These are phyloP conservation scores for Centrocercus urophasianus DNA, from an alignment of 2,113 vertebrate species.

Conservation along the genomic window DNA sequence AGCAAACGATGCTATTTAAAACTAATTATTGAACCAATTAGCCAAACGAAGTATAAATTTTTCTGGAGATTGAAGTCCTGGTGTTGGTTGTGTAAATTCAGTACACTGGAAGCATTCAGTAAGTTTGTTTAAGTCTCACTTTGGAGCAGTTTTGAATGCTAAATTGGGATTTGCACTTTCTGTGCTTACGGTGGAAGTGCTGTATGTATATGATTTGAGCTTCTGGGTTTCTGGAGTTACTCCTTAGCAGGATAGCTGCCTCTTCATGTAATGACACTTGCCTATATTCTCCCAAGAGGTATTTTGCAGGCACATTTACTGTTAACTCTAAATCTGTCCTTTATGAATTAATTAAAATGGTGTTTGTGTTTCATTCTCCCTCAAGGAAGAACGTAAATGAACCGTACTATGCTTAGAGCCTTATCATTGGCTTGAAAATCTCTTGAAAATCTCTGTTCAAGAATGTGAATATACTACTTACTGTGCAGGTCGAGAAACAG, in stretches of 20 bases:
- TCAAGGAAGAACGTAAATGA: constrained; percentile 20
- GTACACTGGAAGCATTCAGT: constrained; percentile 49
- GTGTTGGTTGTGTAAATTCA: neutral
- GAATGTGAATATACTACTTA: neutral
- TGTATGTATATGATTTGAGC: constrained; percentile 16
- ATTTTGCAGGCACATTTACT: constrained; percentile 29
- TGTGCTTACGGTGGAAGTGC: neutral
- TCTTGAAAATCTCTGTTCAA: neutral
- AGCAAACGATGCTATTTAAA: neutral
- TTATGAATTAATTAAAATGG: constrained; percentile 59
- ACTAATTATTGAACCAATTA: neutral
- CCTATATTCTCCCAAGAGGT: constrained; percentile 39
- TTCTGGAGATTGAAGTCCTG: neutral
- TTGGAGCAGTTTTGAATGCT: constrained; percentile 56
- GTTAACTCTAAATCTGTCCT: constrained; percentile 52
- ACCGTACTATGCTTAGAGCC: neutral
- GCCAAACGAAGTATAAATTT: neutral
- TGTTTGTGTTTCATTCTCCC: constrained; percentile 7
- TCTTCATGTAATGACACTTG: constrained; percentile 38
- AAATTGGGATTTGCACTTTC: constrained; percentile 42
- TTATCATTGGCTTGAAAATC: neutral
- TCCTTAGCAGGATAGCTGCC: constrained; percentile 22
- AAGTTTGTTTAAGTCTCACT: constrained; percentile 36
- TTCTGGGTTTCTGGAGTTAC: constrained; percentile 14
- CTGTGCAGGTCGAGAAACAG: neutral